Percentiles rank a stretch among this genome's conserved stretches.
phyloP scores from a whole-genome alignment of 2,888 invertebrate species.

The Drosophila subquinaria region DNA sequence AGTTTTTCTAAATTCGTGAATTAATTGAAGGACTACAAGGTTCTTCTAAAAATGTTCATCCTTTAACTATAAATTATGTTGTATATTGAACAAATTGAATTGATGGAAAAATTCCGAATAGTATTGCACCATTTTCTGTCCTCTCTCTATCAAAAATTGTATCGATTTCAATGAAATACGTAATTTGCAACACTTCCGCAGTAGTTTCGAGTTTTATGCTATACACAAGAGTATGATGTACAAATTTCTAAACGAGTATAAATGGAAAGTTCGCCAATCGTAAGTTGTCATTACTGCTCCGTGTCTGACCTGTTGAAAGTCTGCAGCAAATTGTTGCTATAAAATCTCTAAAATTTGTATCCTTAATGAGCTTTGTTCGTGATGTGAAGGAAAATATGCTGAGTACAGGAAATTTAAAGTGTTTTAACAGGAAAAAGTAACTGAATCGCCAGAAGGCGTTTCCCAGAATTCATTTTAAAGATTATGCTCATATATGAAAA shows the following conservation, averaged over 20 bases:
- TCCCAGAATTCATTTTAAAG: conserved; percentile 4
- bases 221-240: neutral
- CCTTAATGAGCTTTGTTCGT: neutral
- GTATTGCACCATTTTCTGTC: no score
- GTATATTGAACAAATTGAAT: no score
- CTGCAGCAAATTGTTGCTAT: neutral
- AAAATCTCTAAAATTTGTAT: neutral
- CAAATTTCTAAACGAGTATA: neutral
- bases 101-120: no score
- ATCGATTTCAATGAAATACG: neutral
- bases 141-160: neutral
- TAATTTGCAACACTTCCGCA: neutral
- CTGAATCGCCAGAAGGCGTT: neutral
- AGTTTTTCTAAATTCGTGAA: no score
- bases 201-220: neutral
- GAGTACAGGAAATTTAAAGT: conserved; percentile 3
- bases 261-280: neutral
- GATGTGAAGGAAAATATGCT: neutral
- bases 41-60: no score
- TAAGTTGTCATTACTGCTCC: neutral
- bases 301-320: neutral
- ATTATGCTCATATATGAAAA: neutral
- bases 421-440: neutral
- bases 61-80: no score
- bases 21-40: no score